Evolutionary conservation across 2,113 vertebrate genomes (phyloP), one percentile per base, ranked within the genome.

Genomic region (Oreochromis spilurus): DNA sequence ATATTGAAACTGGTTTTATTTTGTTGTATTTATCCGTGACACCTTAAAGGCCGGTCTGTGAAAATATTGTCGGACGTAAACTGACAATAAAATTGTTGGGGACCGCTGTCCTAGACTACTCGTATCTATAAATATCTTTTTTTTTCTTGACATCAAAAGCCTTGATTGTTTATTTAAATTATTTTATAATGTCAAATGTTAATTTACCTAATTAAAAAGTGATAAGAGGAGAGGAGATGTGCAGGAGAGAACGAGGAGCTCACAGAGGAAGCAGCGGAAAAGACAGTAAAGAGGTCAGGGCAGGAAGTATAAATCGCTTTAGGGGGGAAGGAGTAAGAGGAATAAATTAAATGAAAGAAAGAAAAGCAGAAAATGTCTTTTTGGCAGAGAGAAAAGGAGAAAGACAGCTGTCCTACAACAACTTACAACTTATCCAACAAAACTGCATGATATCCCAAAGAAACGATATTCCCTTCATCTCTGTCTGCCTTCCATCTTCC

Each of bases 321-420:
- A 50, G 19, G 79, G 79, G 9, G 14, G 17, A 31, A 36, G 21
- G 16, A 75, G 79, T 29, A 36, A 21, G 72, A 90, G 84, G 89
- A 31, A 86, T 90, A 89, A 75, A 93, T 95, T 89, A 94, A 93
- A 85, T 85, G 86, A 87, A 91, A 93, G 88, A 91, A 92, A 92
- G 50, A 90, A 86, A 88, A 88, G 85, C 55, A 88, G 50, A 90
- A 91, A 91, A 79, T 45, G 21, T 26, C 36, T 84, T 88, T 85
- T 87, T 90, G 87, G 87, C 82, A 13, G 58, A 24, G 53, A 65
- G 77, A 67, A 85, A 84, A 89, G 79, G 84, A 93, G 90, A 94
- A 92, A 91, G 92, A 94, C 94, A 92, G 85, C 91, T 93, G 90
- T 94, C 92, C 92, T 93, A 93, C 91, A 88, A 93, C 83, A 95